Conservation (phyloP, 1,140 invertebrate genomes). For the Campoletis sonorensis region DNA sequence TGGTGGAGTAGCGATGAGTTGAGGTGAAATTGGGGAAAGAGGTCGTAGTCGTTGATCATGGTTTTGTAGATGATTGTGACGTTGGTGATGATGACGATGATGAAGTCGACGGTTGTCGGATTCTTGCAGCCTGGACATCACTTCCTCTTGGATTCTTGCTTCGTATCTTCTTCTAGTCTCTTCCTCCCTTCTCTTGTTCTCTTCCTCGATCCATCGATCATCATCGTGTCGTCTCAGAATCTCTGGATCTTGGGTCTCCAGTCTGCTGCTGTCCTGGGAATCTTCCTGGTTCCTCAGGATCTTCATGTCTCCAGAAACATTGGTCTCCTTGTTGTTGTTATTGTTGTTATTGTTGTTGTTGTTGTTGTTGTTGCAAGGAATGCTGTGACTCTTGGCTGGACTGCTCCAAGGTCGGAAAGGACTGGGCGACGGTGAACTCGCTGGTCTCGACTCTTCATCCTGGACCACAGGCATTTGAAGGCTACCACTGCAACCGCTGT, state of each 20-base stretch:
- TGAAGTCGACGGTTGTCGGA: slow-evolving; percentile 57
- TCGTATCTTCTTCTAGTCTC: slow-evolving; percentile 51
- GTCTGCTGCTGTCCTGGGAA: background rate
- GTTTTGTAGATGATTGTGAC: slow-evolving; percentile 11
- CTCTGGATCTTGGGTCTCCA: slow-evolving; percentile 44
- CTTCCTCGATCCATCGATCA: slow-evolving; percentile 48
- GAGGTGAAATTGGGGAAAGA: slow-evolving; percentile 49
- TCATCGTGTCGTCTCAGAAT: slow-evolving; percentile 30
- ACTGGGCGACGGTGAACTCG: slow-evolving; percentile 60
- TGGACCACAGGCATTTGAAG: slow-evolving; percentile 66
- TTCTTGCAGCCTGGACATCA: slow-evolving; percentile 52
- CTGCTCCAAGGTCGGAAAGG: slow-evolving; percentile 79
- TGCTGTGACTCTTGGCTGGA: slow-evolving; percentile 48
- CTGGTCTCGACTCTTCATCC: slow-evolving; percentile 70
- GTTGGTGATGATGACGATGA: slow-evolving; percentile 30
- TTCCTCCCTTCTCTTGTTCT: slow-evolving; percentile 46
- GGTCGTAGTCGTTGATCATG: slow-evolving; percentile 43
- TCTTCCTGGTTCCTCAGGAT: slow-evolving; percentile 14
- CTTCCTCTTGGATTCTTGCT: slow-evolving; percentile 54
- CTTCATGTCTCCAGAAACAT: slow-evolving; percentile 48
- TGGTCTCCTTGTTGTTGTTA: slow-evolving; percentile 48
- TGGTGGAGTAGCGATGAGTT: slow-evolving; percentile 45
- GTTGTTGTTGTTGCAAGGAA: background rate
- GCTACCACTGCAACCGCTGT: slow-evolving; percentile 45
- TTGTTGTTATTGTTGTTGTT: no score